Percentiles rank a stretch among this genome's conserved stretches.
These are phyloP conservation scores for Paramuricea clavata DNA, from an alignment of 92 coral and sea anemone genomes.

Conservation along the genomic window DNA sequence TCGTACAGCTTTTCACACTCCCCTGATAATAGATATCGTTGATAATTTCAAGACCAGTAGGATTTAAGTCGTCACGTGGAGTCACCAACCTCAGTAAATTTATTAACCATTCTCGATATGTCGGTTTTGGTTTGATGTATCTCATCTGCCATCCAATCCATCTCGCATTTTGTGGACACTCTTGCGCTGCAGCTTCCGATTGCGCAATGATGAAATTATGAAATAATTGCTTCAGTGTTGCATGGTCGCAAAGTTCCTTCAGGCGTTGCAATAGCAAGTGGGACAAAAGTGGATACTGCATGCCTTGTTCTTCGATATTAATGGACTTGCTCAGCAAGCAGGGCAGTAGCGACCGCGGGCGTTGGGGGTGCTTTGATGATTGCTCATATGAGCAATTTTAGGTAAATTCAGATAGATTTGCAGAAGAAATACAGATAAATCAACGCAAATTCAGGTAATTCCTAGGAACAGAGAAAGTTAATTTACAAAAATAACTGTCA, in stretches of 20 bases:
- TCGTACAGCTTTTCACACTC: neutral
- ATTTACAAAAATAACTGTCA: too few species aligned
- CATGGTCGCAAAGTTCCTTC: neutral
- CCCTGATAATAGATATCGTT: neutral
- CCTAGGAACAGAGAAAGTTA: too few species aligned
- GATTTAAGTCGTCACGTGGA: too few species aligned
- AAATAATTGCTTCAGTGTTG: neutral
- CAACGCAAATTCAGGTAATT: too few species aligned
- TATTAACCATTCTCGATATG: neutral
- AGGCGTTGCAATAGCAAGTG: neutral
- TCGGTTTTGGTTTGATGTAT: neutral
- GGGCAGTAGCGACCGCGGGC: too few species aligned
- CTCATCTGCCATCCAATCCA: slow-evolving; percentile 5
- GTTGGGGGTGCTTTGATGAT: too few species aligned
- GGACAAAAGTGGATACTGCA: neutral
- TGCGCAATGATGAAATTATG: neutral
- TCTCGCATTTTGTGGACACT: neutral
- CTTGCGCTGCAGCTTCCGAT: neutral
- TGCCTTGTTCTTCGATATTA: neutral
- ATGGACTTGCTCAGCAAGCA: too few species aligned
- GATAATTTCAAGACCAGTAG: neutral
- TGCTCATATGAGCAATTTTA: too few species aligned
- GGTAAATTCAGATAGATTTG: too few species aligned
- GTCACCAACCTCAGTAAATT: neutral
- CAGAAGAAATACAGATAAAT: too few species aligned